A percentile compares a stretch with the other conserved stretches of the same genome.
phyloP scores from a whole-genome alignment of 2,797 vertebrate species.

The Pogoniulus pusillus region DNA sequence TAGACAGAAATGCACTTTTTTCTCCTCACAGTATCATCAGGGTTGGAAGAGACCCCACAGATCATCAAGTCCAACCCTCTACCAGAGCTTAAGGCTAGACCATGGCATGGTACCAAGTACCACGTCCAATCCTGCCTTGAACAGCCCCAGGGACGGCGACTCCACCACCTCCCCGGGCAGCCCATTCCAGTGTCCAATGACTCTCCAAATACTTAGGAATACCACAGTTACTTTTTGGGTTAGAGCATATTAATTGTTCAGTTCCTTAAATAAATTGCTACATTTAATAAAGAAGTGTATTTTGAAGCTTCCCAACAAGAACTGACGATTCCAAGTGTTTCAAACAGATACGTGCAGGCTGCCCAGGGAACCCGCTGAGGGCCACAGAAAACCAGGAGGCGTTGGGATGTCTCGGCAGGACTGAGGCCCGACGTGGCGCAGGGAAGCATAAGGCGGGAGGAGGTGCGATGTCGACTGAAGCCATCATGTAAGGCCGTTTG shows the following conservation, averaged over 20 bases:
- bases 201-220: neutral
- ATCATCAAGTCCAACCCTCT: no score
- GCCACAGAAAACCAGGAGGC: neutral
- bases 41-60: no score
- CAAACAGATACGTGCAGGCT: accelerated
- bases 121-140: no score
- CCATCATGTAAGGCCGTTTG: accelerated
- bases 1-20: neutral
- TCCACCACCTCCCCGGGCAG: no score
- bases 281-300: neutral
- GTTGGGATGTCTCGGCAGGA: accelerated
- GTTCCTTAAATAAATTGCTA: neutral
- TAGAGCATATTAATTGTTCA: accelerated
- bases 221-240: neutral
- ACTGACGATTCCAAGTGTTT: neutral
- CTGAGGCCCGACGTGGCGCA: accelerated
- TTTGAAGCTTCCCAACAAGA: neutral
- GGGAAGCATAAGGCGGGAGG: accelerated
- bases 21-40: no score
- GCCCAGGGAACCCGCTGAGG: neutral
- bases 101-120: no score
- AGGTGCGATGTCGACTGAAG: accelerated
- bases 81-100: no score
- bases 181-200: no score
- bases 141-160: no score